Evolutionary conservation across 2,797 vertebrate species (phyloP).

Genomic region (Spinus pinus): DNA sequence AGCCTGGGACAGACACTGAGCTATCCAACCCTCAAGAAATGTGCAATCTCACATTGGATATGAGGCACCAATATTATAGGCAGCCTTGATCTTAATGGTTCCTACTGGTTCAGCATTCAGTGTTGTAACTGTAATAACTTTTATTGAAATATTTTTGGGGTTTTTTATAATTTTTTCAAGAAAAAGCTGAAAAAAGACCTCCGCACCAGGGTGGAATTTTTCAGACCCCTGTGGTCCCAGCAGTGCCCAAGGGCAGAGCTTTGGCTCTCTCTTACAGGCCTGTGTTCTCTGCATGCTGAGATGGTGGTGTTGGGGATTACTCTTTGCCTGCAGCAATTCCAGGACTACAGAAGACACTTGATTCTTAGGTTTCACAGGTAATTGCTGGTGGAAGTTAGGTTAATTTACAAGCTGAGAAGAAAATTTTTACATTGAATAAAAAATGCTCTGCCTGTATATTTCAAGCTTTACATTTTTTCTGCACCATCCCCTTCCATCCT

Average conservation of each 20-base stretch:
- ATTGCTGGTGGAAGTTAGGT: background rate
- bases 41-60: background rate
- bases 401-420: background rate
- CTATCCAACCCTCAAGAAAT: rapidly evolving
- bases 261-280: background rate
- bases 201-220: background rate
- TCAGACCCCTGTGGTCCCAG: background rate
- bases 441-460: background rate
- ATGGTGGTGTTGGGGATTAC: background rate
- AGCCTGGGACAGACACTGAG: background rate
- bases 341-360: background rate
- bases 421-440: background rate
- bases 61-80: background rate
- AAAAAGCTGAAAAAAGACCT: background rate
- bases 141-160: background rate
- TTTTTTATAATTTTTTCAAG: background rate
- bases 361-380: background rate
- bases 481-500: background rate
- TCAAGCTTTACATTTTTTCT: background rate
- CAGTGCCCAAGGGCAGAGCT: background rate
- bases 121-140: background rate
- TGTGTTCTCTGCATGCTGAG: background rate
- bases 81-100: background rate
- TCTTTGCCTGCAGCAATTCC: background rate
- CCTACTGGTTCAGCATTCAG: background rate